Evolutionary conservation across 2,113 vertebrate species (phyloP).

Genomic region (Panthera uncia): DNA sequence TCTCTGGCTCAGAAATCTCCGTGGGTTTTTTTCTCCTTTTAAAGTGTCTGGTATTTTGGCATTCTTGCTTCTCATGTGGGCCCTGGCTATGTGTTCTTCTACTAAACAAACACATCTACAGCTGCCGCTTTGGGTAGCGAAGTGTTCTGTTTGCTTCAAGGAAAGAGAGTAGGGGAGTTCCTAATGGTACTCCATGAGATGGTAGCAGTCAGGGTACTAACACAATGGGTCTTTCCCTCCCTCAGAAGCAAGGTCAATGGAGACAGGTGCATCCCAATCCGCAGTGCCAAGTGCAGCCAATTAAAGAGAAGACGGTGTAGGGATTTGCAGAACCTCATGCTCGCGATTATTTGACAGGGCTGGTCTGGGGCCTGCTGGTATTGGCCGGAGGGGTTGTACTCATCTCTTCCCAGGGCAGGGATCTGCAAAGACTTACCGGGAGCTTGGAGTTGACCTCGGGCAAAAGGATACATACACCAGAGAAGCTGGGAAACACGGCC

Average conservation of each 20-base stretch:
- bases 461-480: not conserved
- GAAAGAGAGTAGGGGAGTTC: not conserved
- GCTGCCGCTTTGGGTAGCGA: not conserved
- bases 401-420: not conserved
- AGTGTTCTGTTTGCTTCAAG: not conserved
- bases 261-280: no score
- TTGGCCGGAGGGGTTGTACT: accelerated
- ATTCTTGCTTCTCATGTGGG: not conserved
- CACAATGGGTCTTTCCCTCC: not conserved
- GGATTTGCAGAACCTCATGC: not conserved
- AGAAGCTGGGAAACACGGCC: not conserved
- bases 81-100: not conserved
- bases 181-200: not conserved
- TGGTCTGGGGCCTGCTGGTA: not conserved
- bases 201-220: not conserved
- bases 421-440: not conserved
- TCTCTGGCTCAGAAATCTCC: conserved; percentile 18
- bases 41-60: not conserved
- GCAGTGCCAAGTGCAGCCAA: not conserved
- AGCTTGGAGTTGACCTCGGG: not conserved
- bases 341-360: not conserved
- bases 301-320: not conserved
- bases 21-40: not conserved
- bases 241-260: not conserved
- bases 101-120: not conserved